These are phyloP conservation scores for Keiferia lycopersicella DNA, from an alignment of 2,888 invertebrate genomes.

Conservation along the genomic window DNA sequence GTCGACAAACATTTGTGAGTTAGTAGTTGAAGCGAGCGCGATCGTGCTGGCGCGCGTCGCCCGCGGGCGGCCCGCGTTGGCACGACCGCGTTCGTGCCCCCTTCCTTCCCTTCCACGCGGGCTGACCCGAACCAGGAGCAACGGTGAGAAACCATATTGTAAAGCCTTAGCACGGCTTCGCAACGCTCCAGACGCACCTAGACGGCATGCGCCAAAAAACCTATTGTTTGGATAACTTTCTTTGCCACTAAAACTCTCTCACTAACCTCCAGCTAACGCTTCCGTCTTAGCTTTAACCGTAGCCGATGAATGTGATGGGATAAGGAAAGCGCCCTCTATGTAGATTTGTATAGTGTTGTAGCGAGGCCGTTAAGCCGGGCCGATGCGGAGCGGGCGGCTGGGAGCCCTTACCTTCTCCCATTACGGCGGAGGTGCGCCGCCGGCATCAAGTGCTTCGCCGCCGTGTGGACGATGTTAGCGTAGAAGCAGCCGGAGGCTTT, in stretches of 20 bases:
- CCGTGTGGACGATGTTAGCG: conserved; percentile 66
- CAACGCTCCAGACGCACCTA: conserved; percentile 73
- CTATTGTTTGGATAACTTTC: conserved; percentile 69
- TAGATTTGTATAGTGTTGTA: conserved; percentile 64
- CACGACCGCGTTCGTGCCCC: conserved; percentile 58
- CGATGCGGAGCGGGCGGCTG: conserved; percentile 77
- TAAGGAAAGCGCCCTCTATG: conserved; percentile 88
- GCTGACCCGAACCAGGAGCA: conserved; percentile 72
- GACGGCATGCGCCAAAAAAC: conserved; percentile 65
- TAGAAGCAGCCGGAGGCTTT: conserved; percentile 71
- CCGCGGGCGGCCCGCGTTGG: conserved; percentile 55
- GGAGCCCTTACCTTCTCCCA: conserved; percentile 82
- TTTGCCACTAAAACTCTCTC: conserved; percentile 65
- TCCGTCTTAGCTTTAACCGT: conserved; percentile 71
- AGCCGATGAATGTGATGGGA: conserved; percentile 83
- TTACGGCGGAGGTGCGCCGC: conserved; percentile 82
- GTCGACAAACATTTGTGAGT: conserved; percentile 75
- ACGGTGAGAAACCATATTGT: conserved; percentile 79
- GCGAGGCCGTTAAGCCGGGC: conserved; percentile 52
- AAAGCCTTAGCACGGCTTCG: conserved; percentile 77
- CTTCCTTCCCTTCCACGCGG: conserved; percentile 62
- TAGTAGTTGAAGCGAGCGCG: conserved; percentile 61
- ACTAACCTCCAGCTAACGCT: conserved; percentile 75
- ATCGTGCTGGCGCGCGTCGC: conserved; percentile 50
- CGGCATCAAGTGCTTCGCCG: conserved; percentile 74